A percentile compares a stretch with the other conserved stretches of the same genome.
Conservation (phyloP, 2,797 vertebrate species). For the Heterohyrax brucei region DNA sequence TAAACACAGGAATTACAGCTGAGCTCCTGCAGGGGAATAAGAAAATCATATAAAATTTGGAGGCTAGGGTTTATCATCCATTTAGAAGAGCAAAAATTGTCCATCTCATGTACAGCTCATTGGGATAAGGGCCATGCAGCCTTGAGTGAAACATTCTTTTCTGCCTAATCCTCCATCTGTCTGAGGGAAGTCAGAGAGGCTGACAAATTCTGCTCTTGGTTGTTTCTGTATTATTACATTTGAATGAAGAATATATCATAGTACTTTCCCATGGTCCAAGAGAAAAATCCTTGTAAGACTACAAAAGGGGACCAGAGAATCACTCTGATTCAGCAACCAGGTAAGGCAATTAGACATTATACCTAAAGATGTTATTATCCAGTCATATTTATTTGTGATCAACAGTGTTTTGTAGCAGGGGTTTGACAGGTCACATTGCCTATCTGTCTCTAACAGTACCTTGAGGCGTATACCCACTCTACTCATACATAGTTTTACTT, state of each 20-base stretch:
- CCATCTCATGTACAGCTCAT: background rate
- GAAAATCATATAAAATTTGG: conserved; percentile 59
- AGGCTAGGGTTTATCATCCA: conserved; percentile 9
- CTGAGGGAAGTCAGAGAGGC: background rate
- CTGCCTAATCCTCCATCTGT: background rate
- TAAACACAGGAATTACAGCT: conserved; percentile 63
- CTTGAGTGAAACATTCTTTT: conserved; percentile 3
- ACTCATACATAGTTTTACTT: background rate
- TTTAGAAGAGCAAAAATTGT: conserved; percentile 44
- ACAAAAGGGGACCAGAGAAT: background rate
- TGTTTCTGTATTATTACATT: background rate
- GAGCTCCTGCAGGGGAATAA: background rate
- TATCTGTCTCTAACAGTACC: background rate
- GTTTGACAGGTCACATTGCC: background rate
- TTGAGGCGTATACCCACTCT: background rate
- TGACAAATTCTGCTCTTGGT: conserved; percentile 9
- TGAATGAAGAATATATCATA: background rate
- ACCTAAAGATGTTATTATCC: background rate
- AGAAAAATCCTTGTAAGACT: background rate
- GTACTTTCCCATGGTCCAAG: background rate
- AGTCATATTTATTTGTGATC: background rate
- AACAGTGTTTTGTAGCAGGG: background rate
- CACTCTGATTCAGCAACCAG: background rate
- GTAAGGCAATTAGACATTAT: background rate
- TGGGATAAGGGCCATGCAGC: background rate